phyloP scores from a whole-genome alignment of 2,113 vertebrate species.

The Tauraco erythrolophus region DNA sequence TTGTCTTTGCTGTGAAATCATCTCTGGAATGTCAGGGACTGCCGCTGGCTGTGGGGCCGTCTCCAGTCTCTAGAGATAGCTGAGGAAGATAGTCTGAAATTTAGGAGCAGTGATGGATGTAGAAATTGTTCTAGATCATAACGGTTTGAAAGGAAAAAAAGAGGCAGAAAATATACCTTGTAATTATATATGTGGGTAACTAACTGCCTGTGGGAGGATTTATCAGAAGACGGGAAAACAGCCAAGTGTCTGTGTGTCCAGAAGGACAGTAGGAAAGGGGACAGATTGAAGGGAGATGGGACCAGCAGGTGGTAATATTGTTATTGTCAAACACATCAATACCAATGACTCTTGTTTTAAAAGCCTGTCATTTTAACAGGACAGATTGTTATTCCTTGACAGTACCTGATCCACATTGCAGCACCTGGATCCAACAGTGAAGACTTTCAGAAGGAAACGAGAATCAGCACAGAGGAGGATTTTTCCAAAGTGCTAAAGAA shows the following conservation, averaged over 20 bases:
- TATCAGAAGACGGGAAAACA: not conserved
- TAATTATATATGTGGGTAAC: not conserved
- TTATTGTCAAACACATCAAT: not conserved
- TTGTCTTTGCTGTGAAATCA: not conserved
- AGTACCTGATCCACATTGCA: not conserved
- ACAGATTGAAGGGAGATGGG: not conserved
- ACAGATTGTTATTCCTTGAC: not conserved
- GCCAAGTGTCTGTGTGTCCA: not conserved
- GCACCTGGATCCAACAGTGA: not conserved
- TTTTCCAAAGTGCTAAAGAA: not conserved
- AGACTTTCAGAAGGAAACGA: not conserved
- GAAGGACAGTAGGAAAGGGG: not conserved
- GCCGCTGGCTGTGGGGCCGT: not conserved
- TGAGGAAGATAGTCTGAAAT: not conserved
- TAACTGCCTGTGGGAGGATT: not conserved
- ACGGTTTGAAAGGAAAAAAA: not conserved
- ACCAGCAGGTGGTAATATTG: not conserved
- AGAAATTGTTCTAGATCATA: not conserved
- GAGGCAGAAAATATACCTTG: not conserved
- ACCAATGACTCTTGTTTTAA: not conserved
- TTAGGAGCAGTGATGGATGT: not conserved
- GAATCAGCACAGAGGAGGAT: not conserved
- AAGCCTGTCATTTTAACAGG: not conserved
- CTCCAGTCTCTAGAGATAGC: not conserved
- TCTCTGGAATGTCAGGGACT: not conserved